Evolutionary conservation across 2,113 vertebrate genomes (phyloP), one percentile per base, ranked within the genome.

Genomic region (Castor canadensis): DNA sequence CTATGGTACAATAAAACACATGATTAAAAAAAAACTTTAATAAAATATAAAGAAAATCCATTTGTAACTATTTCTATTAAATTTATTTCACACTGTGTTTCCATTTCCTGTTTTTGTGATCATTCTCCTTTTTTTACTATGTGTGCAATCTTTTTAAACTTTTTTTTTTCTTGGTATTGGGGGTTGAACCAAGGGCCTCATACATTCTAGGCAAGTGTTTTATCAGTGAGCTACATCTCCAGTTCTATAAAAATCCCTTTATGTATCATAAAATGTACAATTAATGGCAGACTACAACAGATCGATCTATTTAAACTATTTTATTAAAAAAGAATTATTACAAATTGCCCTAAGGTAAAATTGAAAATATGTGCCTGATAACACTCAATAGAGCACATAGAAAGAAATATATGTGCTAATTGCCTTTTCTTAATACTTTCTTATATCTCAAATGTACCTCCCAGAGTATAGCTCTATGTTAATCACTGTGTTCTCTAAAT

Each of bases 311-410:
- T 49, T 40, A 77, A 16, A 67, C 6, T 69, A 69, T 75, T 56
- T 95, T 84, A 87, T 60, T n/a, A 10, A 83, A 96, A 88, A 20
- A 81, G 2, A 47, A 88, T 81, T 75, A 82, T 2, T 89, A 64
- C 56, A 64, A 83, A 84, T 24, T 30, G 49, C 43, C 54, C 2
- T n/a, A 94, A 94, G 1, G 9, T 47, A 84, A 91, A 71, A 54
- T n/a, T 80, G 73, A 43, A 84, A 85, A 35, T n/a, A 72, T 62
- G 38, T 62, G 38, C 20, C 15, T 76, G 5, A 19, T 40, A 92
- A n/a, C n/a, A n/a, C n/a, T n/a, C n/a, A 90, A 60, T 35, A 49
- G 26, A 66, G 35, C 20, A 73, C 12, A 88, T 1, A 52, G 1
- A 84, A 7, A 64, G 1, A 91, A 69, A 89, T 71, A 24, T 6